Evolutionary conservation across 2,888 invertebrate species (phyloP), one percentile per base, ranked within the genome.

Genomic region (Plebejus anna): DNA sequence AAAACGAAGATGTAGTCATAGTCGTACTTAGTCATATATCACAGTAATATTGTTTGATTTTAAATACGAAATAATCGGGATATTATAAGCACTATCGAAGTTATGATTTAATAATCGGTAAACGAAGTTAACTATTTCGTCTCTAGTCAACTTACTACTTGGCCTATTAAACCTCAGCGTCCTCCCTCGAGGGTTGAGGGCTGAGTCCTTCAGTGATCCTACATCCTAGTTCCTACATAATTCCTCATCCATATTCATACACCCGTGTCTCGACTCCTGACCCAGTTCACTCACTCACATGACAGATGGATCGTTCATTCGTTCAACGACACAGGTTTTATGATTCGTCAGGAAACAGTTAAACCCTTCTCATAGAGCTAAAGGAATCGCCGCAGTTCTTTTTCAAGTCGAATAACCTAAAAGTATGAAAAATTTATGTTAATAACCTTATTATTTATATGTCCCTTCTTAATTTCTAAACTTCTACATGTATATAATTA

Each of bases 241-340:
- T 66, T 32, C 66, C 13, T 32, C 66, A 66, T 66, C 11, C 66
- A 66, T 66, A 66, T 32, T 66, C 16, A 66, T 66, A 66, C 32
- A 11, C 66, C 22, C 61, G 3, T 7, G 59, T 61, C 59, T 22
- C 28, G 59, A 61, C 66, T 66, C 32, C 32, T 32, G 32, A 66
- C 32, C 66, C 32, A 32, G 32, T 66, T 66, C 32, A 66, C 32
- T 66, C 28, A 28, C 28, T 11, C 28, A 66, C 61, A 11, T 59
- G 59, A 59, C n/a, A n/a, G 59, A 59, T 22, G 61, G 22, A 9
- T 9, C 9, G 3, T 5, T 66, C 32, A 13, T 66, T 66, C 66
- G 66, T 66, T 66, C 66, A 1, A 66, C 66, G 55, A 55, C 16
- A 55, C 55, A 55, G 16, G 47, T 47, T 47, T 47, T 47, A 11